A percentile compares a stretch with the other conserved stretches of the same genome.
These are phyloP conservation scores for Channa argus DNA, from an alignment of 2,113 vertebrate genomes.

Conservation along the genomic window DNA sequence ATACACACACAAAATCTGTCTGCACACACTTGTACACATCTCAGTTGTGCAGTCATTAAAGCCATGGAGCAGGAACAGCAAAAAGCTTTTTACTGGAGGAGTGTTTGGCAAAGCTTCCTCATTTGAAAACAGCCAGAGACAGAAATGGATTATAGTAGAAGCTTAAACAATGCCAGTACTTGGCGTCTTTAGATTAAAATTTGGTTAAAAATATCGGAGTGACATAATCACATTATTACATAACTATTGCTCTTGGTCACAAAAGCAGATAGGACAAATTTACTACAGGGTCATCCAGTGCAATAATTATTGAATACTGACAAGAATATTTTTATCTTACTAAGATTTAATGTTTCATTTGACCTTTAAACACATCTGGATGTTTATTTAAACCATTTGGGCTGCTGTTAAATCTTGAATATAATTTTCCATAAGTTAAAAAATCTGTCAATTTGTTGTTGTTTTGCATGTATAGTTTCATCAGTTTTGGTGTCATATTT, in stretches of 20 bases:
- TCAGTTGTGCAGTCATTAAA: conserved; percentile 48
- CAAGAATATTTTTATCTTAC: background rate
- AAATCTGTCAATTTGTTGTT: too few species aligned
- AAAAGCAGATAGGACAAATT: conserved; percentile 17
- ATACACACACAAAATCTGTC: background rate
- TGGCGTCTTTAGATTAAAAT: conserved; percentile 45
- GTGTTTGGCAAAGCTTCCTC: conserved; percentile 50
- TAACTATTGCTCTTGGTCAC: conserved; percentile 12
- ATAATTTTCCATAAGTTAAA: too few species aligned
- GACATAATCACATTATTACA: conserved; percentile 38
- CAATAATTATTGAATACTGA: background rate
- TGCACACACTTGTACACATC: background rate
- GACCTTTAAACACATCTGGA: conserved; percentile 7
- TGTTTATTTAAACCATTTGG: background rate
- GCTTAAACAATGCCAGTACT: conserved; percentile 54
- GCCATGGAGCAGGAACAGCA: conserved; percentile 53
- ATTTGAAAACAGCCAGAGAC: conserved; percentile 63
- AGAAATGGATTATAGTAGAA: conserved; percentile 60
- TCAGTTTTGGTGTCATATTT: background rate
- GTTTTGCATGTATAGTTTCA: too few species aligned
- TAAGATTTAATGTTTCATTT: background rate
- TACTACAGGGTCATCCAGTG: conserved; percentile 1
- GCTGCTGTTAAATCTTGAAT: background rate
- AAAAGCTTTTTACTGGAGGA: conserved; percentile 66
- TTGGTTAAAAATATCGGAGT: conserved; percentile 36